These are phyloP conservation scores for Criorhina ranunculi DNA, from an alignment of 2,888 invertebrate species.

Conservation along the genomic window DNA sequence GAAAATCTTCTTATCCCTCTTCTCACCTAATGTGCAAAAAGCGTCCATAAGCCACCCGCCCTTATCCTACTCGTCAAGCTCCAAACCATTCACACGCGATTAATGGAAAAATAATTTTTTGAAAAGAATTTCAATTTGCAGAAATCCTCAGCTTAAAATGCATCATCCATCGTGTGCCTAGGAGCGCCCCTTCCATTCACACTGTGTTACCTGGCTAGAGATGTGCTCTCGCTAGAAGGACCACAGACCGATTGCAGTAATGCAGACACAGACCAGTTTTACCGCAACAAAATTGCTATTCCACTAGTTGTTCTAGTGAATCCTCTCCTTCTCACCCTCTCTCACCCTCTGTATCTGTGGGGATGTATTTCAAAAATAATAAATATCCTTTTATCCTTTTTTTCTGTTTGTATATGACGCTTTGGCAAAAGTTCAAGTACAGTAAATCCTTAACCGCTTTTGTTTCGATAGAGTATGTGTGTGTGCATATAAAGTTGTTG, in stretches of 20 bases:
- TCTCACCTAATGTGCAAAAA: not conserved
- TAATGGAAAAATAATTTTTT: conserved; percentile 55
- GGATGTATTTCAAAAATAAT: conserved; percentile 62
- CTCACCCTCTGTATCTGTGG: too few relatives aligned
- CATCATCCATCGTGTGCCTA: conserved; percentile 3
- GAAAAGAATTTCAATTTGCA: conserved; percentile 69
- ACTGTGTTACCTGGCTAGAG: not conserved
- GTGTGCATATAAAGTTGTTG: conserved; percentile 50
- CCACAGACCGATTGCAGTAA: conserved; percentile 24
- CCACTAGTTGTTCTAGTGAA: not conserved
- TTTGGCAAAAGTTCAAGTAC: conserved; percentile 75
- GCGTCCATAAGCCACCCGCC: not conserved
- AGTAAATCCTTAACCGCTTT: conserved; percentile 71
- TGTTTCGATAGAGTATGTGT: conserved; percentile 62
- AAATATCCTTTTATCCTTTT: conserved; percentile 61
- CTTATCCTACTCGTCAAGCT: conserved; percentile 6
- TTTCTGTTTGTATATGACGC: not conserved
- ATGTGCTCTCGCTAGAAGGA: conserved; percentile 13
- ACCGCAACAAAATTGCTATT: conserved; percentile 42
- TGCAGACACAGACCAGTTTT: not conserved
- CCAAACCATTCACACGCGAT: conserved; percentile 49
- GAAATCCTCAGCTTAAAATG: conserved; percentile 61
- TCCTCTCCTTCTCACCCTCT: not conserved
- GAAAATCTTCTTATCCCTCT: not conserved
- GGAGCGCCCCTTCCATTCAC: not conserved